These are phyloP conservation scores for Deilephila elpenor DNA, from an alignment of 2,888 invertebrate species.

Conservation along the genomic window DNA sequence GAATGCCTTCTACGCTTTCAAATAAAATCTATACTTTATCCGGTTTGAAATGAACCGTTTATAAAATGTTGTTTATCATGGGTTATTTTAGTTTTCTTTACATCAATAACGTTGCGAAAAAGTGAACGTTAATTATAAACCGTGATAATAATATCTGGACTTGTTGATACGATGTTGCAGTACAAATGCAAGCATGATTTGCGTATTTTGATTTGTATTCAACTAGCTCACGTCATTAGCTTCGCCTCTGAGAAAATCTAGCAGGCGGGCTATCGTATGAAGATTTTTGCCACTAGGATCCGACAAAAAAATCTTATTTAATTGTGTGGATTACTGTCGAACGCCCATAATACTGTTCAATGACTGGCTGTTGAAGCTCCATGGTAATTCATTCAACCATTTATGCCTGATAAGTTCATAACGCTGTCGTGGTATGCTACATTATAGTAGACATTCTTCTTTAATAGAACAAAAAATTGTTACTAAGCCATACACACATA, in stretches of 20 bases:
- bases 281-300: not conserved
- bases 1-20: not conserved
- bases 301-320: no score
- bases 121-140: constrained; percentile 6
- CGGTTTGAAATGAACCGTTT: not conserved
- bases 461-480: no score
- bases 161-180: constrained; percentile 1
- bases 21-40: not conserved
- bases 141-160: not conserved
- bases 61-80: constrained; percentile 6
- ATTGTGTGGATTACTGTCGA: no score
- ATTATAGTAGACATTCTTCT: no score
- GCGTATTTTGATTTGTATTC: not conserved
- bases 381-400: no score
- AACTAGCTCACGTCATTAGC: not conserved
- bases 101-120: not conserved
- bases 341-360: no score
- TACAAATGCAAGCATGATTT: not conserved
- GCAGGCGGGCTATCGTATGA: not conserved
- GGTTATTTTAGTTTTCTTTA: constrained; percentile 3
- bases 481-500: no score
- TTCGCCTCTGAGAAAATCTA: not conserved
- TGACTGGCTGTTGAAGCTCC: no score
- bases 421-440: no score
- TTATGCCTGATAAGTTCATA: no score